Conservation (phyloP, 2,113 vertebrate genomes). For the Pyrgilauda ruficollis region DNA sequence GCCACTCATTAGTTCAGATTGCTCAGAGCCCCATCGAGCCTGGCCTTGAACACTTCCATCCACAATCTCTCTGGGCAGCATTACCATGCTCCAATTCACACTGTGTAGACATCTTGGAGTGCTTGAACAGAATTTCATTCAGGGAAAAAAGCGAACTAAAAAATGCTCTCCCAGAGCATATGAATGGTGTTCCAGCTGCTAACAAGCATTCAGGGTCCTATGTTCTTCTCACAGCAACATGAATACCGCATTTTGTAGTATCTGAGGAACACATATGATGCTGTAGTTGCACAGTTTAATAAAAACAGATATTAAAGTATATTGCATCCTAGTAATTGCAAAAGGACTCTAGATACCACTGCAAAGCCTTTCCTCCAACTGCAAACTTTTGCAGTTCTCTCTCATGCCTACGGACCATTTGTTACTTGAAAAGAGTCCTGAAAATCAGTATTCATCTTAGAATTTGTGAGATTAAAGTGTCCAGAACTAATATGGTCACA, state of each 20-base stretch:
- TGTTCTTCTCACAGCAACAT: neutral
- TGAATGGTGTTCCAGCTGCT: neutral
- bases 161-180: neutral
- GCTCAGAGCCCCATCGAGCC: neutral
- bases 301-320: neutral
- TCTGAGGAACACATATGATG: neutral
- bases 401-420: neutral
- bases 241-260: neutral
- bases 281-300: neutral
- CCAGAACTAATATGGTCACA: neutral
- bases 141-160: neutral
- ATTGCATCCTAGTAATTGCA: neutral
- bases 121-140: neutral
- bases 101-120: neutral
- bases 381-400: neutral
- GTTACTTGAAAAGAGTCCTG: fast-evolving
- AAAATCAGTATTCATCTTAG: neutral
- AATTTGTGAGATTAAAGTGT: neutral
- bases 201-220: neutral
- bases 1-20: neutral
- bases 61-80: neutral
- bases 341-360: neutral
- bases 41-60: neutral
- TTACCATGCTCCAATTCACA: neutral
- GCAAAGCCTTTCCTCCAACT: neutral